A percentile compares a stretch with the other conserved stretches of the same genome.
These are phyloP conservation scores for Ophonus ardosiacus DNA, from an alignment of 2,888 invertebrate genomes.

Conservation along the genomic window DNA sequence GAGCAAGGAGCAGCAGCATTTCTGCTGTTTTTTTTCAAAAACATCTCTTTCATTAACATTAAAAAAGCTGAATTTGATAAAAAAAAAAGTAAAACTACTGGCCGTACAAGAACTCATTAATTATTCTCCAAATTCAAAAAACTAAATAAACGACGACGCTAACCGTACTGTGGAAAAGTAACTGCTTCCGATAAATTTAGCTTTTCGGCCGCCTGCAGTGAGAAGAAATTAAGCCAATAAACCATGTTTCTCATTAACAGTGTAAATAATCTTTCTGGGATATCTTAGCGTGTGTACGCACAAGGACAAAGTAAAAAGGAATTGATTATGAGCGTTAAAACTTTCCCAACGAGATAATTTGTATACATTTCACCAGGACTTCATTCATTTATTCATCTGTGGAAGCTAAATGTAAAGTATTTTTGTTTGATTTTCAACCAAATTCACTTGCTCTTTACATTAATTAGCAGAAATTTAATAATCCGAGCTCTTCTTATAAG, in stretches of 20 bases:
- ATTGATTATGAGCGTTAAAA: slow-evolving; percentile 24
- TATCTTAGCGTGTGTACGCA: slow-evolving; percentile 45
- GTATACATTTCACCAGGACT: neutral
- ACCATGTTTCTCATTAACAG: slow-evolving; percentile 59
- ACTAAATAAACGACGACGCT: slow-evolving; percentile 45
- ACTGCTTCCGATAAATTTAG: slow-evolving; percentile 46
- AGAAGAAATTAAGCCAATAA: slow-evolving; percentile 57
- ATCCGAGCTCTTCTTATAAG: too few relatives aligned
- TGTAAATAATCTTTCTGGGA: slow-evolving; percentile 55
- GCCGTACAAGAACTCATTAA: too few relatives aligned
- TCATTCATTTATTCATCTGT: slow-evolving; percentile 14
- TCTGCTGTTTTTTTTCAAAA: too few relatives aligned
- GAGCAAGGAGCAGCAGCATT: too few relatives aligned
- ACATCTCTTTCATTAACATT: too few relatives aligned
- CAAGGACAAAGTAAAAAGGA: slow-evolving; percentile 28
- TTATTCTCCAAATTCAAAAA: slow-evolving; percentile 48
- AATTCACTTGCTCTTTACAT: neutral
- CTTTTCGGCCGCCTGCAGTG: slow-evolving; percentile 36
- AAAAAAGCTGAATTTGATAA: too few relatives aligned
- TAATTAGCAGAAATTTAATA: neutral
- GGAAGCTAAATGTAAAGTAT: neutral
- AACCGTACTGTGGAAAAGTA: slow-evolving; percentile 29
- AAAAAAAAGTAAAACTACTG: slow-evolving; percentile 23
- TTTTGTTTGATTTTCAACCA: neutral
- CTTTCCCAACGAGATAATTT: slow-evolving; percentile 7